These are phyloP conservation scores for Timandra comae DNA, from an alignment of 2,888 invertebrate species.

Conservation along the genomic window DNA sequence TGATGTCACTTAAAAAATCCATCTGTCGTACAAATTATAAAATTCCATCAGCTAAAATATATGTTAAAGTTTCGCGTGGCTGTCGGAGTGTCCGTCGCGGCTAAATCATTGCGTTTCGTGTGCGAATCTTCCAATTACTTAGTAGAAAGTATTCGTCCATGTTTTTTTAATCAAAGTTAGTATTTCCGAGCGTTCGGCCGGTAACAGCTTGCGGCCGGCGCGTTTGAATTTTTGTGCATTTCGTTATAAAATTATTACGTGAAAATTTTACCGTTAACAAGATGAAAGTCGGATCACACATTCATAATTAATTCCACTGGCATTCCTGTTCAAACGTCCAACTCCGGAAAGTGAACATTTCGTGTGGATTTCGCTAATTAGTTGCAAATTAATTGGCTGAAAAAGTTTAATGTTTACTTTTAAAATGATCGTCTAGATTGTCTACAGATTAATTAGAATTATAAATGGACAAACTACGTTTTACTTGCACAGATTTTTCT, in stretches of 20 bases:
- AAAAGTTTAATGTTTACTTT: too few species aligned
- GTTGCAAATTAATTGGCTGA: too few species aligned
- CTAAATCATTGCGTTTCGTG: conserved; percentile 49
- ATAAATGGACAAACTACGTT: too few species aligned
- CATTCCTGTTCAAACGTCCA: conserved; percentile 34
- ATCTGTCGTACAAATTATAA: too few species aligned
- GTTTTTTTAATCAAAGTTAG: conserved; percentile 48
- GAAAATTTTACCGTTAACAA: conserved; percentile 60
- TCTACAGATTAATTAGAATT: too few species aligned
- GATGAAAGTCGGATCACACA: conserved; percentile 59
- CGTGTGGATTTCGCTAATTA: too few species aligned
- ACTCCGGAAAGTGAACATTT: neutral
- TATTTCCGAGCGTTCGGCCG: conserved; percentile 30
- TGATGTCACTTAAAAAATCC: too few species aligned
- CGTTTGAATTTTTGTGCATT: conserved; percentile 51
- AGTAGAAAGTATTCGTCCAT: conserved; percentile 52
- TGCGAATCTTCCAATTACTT: conserved; percentile 68
- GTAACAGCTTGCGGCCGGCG: neutral
- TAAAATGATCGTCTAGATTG: too few species aligned
- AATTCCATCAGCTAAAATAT: too few species aligned
- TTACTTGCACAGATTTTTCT: too few species aligned
- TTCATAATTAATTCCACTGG: conserved; percentile 48
- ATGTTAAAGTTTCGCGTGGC: conserved; percentile 7
- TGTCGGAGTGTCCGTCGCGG: conserved; percentile 7
- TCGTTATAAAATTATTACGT: conserved; percentile 51